Base-by-base conservation (phyloP, 2,797 vertebrate genomes). In the Clarias platycephalus region DNA sequence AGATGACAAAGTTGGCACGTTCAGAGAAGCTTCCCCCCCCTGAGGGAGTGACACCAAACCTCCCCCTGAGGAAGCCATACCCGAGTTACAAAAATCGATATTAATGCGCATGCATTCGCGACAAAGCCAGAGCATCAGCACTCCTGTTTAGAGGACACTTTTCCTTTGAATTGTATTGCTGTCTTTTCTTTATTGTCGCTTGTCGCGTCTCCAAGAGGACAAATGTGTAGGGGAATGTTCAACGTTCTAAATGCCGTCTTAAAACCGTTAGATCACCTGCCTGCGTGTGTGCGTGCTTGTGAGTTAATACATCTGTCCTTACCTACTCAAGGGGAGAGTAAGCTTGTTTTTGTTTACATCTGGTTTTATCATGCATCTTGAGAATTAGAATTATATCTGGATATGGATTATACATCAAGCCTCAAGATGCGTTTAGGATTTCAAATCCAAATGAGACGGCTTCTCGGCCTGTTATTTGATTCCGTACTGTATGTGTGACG, bases 61-160 rank as follows among this genome's bases (percentile, higher is more conserved):
- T 66, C 40, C 66, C 64, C 83, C 70, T 4, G 68, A 90, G 90
- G 85, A 96, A 92, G 93, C 90, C 93, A 91, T 89, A 87, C 91
- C 93, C 93, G 94, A 90, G 93, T 93, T 94, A 95, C 95, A 95
- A 96, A 96, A 97, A 97, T 97, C 97, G 97, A 97, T 97, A 97
- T 95, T 94, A 96, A 96, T 96, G 95, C 93, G 91, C 93, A 92
- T 93, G 93, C 94, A 95, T 94, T 93, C 91, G 92, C 94, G 95
- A 96, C 96, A 93, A 93, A 93, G 94, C 94, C 92, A 95, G 93
- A 66, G 80, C 87, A 93, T 94, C 95, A 93, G 93, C 83, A 85
- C 91, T 90, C 84, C 90, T 95, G 94, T 93, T 95, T 91, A 88
- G 92, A 94, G 95, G 94, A 95, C 90, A 94, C 92, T 90, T 91